Evolutionary conservation across 2,113 vertebrate species (phyloP).

Genomic region (Petroica traversi): DNA sequence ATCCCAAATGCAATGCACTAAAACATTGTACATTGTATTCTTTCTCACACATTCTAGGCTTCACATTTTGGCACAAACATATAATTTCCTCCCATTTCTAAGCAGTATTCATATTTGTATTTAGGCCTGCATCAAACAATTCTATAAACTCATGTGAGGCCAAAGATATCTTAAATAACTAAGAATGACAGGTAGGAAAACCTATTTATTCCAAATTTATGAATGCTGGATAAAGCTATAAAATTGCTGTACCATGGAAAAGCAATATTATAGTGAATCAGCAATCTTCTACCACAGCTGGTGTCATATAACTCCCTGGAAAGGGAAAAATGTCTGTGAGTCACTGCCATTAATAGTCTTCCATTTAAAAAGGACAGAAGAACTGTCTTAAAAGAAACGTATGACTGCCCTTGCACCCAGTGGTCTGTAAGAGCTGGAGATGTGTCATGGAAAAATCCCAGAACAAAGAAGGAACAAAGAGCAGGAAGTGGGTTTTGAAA

Average conservation of each 20-base stretch:
- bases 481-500: slow-evolving; percentile 36
- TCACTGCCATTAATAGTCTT: neutral
- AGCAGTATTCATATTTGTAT: neutral
- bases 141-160: neutral
- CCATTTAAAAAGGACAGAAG: neutral
- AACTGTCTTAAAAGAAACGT: neutral
- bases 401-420: neutral
- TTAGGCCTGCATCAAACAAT: neutral
- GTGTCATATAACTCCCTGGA: neutral
- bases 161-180: neutral
- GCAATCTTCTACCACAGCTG: neutral
- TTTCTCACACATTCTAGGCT: neutral
- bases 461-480: slow-evolving; percentile 20
- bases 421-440: neutral
- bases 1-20: neutral
- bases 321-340: neutral
- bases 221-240: neutral
- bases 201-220: neutral
- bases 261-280: neutral
- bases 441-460: neutral
- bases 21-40: neutral
- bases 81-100: neutral
- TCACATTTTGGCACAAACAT: neutral
- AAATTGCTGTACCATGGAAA: neutral
- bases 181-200: neutral